These are phyloP conservation scores for Phaenicophaeus curvirostris DNA, from an alignment of 2,797 vertebrate species.

Conservation along the genomic window DNA sequence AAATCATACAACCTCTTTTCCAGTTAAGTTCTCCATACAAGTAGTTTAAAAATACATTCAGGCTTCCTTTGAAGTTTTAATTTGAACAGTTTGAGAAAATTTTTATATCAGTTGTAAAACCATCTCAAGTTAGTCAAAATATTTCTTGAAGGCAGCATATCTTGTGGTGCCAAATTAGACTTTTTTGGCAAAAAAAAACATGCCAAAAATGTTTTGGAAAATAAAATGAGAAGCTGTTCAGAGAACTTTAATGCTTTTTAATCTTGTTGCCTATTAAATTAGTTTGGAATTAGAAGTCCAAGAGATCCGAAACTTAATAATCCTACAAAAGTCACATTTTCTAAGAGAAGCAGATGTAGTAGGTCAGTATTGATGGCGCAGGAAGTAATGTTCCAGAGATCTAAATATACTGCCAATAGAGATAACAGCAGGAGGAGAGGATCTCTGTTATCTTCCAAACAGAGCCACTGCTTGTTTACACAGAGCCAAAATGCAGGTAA, in stretches of 20 bases:
- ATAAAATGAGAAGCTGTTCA: background rate
- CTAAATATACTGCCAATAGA: background rate
- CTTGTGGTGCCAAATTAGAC: background rate
- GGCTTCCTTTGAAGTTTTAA: background rate
- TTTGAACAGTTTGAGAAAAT: background rate
- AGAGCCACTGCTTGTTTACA: background rate
- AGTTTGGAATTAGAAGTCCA: background rate
- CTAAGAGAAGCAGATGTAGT: background rate
- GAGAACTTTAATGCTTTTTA: background rate
- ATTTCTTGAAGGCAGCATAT: background rate
- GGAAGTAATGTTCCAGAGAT: background rate
- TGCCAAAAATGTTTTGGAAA: background rate
- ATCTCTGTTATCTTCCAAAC: background rate
- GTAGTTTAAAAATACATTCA: background rate
- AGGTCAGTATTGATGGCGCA: background rate
- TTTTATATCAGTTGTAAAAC: background rate
- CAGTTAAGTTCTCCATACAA: background rate
- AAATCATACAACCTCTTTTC: background rate
- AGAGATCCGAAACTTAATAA: background rate
- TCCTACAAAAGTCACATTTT: background rate
- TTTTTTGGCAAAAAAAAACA: background rate
- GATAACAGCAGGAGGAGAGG: background rate
- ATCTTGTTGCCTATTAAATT: background rate
- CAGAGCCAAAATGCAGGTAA: background rate
- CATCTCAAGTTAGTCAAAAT: background rate